These are phyloP conservation scores for Oligia latruncula DNA, from an alignment of 2,888 invertebrate genomes.

Conservation along the genomic window DNA sequence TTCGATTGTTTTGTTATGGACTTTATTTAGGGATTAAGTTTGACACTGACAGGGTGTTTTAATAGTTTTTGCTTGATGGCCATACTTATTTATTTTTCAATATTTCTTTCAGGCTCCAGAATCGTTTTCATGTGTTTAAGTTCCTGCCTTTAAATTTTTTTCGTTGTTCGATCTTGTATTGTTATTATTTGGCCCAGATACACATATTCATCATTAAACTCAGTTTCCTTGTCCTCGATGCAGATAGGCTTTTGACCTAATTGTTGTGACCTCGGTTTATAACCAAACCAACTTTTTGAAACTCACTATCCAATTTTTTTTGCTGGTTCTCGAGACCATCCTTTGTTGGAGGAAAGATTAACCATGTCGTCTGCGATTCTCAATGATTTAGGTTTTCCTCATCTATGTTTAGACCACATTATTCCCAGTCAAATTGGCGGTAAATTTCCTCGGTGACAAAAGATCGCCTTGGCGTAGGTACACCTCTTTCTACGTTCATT, in stretches of 20 bases:
- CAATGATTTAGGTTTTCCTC: constrained; percentile 1
- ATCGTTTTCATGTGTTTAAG: neutral
- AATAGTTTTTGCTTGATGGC: neutral
- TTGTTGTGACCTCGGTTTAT: neutral
- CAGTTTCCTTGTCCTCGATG: neutral
- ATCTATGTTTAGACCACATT: constrained; percentile 1
- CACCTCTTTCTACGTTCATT: neutral
- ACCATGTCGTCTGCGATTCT: neutral
- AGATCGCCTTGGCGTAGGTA: neutral
- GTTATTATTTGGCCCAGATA: neutral
- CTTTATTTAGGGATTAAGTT: neutral
- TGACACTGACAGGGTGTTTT: neutral
- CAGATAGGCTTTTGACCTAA: neutral
- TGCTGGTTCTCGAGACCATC: neutral
- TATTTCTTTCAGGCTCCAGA: neutral
- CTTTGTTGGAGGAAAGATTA: neutral
- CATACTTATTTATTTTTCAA: neutral
- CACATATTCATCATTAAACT: neutral
- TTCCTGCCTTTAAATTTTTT: neutral
- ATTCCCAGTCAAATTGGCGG: neutral
- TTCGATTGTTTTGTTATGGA: neutral
- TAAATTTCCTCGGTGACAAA: neutral
- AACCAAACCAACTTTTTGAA: neutral
- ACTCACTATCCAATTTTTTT: neutral
- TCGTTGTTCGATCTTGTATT: neutral